Evolutionary conservation across 2,888 invertebrate genomes (phyloP).

Genomic region (Xanthia icteritia): DNA sequence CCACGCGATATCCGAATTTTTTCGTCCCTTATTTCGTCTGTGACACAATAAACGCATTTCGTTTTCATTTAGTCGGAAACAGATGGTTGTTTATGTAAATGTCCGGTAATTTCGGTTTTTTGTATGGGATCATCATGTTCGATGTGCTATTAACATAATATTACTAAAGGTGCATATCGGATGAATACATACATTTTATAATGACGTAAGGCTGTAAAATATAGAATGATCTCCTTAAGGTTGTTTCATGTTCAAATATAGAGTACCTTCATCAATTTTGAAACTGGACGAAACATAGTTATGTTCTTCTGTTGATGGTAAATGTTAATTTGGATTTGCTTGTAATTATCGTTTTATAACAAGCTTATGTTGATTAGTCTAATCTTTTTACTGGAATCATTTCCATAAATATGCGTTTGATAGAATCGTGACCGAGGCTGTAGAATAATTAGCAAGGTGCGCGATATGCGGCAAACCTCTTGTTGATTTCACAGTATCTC

Average conservation of each 20-base stretch:
- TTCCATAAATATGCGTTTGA: constrained; percentile 72
- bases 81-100: constrained; percentile 57
- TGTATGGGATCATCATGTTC: constrained; percentile 12
- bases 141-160: constrained; percentile 42
- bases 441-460: constrained; percentile 86
- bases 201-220: constrained; percentile 23
- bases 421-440: constrained; percentile 84
- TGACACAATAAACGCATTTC: constrained; percentile 59
- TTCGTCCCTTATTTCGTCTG: constrained; percentile 45
- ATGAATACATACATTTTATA: constrained; percentile 32
- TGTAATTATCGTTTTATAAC: background rate
- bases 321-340: constrained; percentile 4
- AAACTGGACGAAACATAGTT: background rate
- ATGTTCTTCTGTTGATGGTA: constrained; percentile 6
- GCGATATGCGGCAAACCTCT: constrained; percentile 75
- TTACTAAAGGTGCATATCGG: constrained; percentile 62
- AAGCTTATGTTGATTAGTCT: constrained; percentile 21
- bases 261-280: constrained; percentile 17
- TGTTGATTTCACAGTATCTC: constrained; percentile 86
- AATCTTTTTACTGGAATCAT: constrained; percentile 67
- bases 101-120: constrained; percentile 43
- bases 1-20: constrained; percentile 75
- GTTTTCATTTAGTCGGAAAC: constrained; percentile 49
- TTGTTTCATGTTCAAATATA: constrained; percentile 8
- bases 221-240: constrained; percentile 3